Evolutionary conservation across 2,797 vertebrate genomes (phyloP), one percentile per base, ranked within the genome.

Genomic region (Holocentrus rufus): DNA sequence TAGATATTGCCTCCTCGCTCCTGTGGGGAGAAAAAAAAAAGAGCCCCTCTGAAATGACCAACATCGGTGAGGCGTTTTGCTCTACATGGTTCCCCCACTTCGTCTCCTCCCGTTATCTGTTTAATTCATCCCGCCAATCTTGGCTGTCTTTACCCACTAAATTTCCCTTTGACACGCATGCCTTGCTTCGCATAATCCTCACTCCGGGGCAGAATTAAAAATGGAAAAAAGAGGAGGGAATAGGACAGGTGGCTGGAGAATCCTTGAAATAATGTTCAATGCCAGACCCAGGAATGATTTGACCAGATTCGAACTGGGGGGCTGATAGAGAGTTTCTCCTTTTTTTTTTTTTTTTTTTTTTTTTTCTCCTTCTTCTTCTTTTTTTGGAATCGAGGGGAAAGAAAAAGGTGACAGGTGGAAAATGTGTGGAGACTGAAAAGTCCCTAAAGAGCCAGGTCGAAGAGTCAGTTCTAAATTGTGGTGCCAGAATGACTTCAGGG

Each of bases 81-180:
- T 93, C 90, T 89, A 93, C 93, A 93, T 87, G 89, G 88, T 90
- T 90, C 88, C 90, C 82, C 90, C 89, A 89, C 89, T 89, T 91
- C 89, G 86, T 91, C 91, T 90, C 83, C 88, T 81, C 85, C 87
- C 46, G 91, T 95, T 95, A 95, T 95, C 94, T 93, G 92, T 93
- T 93, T 94, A 95, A 95, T 95, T 95, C 94, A 95, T 95, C 93
- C 93, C 90, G 73, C 93, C 92, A 94, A 94, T 95, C 94, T 93
- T 88, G 91, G 92, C 93, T 94, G 94, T 95, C 94, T 95, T 94
- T 94, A 92, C 93, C 92, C 89, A 90, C 94, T 93, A 94, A 94
- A 95, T 95, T 95, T 94, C 92, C 93, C 94, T 94, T 93, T 95
- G 94, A 94, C 94, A 95, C 93, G 93, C 94, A 94, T 95, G 94